These are phyloP conservation scores for Orestias chungarensis DNA, from an alignment of 2,797 vertebrate genomes.

Conservation along the genomic window DNA sequence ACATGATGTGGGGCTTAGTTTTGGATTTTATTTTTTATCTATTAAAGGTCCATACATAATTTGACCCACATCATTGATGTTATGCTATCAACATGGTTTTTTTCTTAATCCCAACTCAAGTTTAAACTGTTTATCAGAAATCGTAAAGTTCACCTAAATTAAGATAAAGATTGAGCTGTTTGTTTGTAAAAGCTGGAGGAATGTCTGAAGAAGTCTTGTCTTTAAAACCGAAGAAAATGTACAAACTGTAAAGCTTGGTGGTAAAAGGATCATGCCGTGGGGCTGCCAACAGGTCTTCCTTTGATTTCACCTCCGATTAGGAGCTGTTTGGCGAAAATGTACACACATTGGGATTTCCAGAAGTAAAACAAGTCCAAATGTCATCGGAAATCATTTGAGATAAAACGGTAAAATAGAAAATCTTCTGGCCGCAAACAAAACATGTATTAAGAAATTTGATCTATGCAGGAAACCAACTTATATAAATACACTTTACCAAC, in stretches of 20 bases:
- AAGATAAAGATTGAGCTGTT: not conserved
- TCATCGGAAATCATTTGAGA: too few species aligned
- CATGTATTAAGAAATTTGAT: too few species aligned
- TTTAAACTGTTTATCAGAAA: not conserved
- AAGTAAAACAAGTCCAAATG: too few species aligned
- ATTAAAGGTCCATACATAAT: not conserved
- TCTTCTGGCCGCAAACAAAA: too few species aligned
- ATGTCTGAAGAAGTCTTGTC: not conserved
- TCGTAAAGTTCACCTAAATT: not conserved
- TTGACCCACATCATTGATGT: not conserved
- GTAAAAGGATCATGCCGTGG: not conserved
- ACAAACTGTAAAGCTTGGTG: not conserved
- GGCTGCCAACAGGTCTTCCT: too few species aligned
- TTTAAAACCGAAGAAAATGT: not conserved
- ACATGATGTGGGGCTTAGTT: not conserved
- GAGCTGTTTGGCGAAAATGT: too few species aligned
- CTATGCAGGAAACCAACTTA: too few species aligned
- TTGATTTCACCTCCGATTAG: too few species aligned
- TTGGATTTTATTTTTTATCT: not conserved
- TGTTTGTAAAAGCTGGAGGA: not conserved
- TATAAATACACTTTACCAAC: too few species aligned
- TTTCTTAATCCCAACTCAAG: not conserved
- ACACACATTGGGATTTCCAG: too few species aligned
- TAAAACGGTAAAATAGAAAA: too few species aligned
- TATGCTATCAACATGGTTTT: not conserved